phyloP scores from a whole-genome alignment of 2,888 invertebrate genomes.

The Pterostichus niger region DNA sequence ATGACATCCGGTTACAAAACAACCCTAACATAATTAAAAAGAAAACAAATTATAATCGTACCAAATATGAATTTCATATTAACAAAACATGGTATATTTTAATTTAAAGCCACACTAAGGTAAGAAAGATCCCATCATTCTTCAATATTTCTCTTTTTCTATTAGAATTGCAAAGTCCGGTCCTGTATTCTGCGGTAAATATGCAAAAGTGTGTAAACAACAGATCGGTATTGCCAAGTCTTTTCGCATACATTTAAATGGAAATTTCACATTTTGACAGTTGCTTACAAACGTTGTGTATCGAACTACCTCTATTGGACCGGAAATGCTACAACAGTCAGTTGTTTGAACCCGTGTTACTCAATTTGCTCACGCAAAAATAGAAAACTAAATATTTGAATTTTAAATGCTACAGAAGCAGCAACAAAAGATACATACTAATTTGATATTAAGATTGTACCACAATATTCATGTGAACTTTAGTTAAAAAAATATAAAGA shows the following conservation, averaged over 20 bases:
- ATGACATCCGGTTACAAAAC: too few relatives aligned
- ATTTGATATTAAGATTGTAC: too few relatives aligned
- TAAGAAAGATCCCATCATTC: not conserved
- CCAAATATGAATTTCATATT: not conserved
- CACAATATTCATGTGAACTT: too few relatives aligned
- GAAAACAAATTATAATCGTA: not conserved
- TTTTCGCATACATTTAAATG: slow-evolving; percentile 58
- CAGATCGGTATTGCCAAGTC: slow-evolving; percentile 42
- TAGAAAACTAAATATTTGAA: not conserved
- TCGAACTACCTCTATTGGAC: slow-evolving; percentile 29
- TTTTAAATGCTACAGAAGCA: not conserved
- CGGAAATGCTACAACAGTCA: not conserved
- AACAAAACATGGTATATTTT: not conserved
- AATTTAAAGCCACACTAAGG: not conserved
- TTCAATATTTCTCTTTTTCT: slow-evolving; percentile 42
- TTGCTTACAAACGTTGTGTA: slow-evolving; percentile 34
- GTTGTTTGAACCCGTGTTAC: not conserved
- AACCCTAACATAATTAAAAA: not conserved
- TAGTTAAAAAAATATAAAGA: too few relatives aligned
- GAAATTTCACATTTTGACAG: slow-evolving; percentile 38
- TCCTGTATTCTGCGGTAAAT: slow-evolving; percentile 30
- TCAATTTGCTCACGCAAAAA: slow-evolving; percentile 7
- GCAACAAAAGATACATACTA: not conserved
- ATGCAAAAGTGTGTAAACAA: slow-evolving; percentile 62
- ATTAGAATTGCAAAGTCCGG: slow-evolving; percentile 49